A percentile compares a stretch with the other conserved stretches of the same genome.
These are phyloP conservation scores for Penaeus indicus DNA, from an alignment of 1,140 invertebrate species.

Conservation along the genomic window DNA sequence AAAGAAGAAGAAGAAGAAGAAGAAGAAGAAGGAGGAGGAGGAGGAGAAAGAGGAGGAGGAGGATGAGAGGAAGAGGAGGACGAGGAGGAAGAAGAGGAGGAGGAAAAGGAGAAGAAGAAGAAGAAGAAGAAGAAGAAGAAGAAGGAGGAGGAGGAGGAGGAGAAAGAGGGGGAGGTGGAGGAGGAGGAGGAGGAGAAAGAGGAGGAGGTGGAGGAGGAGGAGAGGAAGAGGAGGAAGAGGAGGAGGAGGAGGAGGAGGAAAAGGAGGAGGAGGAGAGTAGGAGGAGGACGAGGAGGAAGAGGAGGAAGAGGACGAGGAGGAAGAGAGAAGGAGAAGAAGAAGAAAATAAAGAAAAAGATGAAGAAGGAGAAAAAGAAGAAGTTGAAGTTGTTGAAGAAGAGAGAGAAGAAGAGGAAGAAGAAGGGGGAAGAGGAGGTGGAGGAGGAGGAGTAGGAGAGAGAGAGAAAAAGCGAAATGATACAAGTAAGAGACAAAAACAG, in stretches of 20 bases:
- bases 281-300: neutral
- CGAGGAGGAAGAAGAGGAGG: neutral
- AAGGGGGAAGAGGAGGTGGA: neutral
- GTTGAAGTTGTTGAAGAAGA: neutral
- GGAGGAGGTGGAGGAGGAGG: neutral
- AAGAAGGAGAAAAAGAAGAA: neutral
- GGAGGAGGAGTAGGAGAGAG: neutral
- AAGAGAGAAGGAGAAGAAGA: no score
- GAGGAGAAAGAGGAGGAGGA: neutral
- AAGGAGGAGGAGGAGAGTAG: neutral
- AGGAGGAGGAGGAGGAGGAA: neutral
- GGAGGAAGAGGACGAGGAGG: neutral
- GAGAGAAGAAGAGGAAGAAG: neutral
- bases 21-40: neutral
- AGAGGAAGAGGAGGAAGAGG: neutral
- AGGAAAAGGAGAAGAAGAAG: neutral
- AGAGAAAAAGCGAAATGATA: neutral
- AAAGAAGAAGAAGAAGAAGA: neutral
- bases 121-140: slow-evolving; percentile 2
- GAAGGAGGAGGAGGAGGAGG: neutral
- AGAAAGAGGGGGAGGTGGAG: neutral
- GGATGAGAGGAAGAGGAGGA: slow-evolving; percentile 1
- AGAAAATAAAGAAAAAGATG: no score
- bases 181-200: neutral
- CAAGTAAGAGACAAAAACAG: neutral